phyloP scores from a whole-genome alignment of 2,888 invertebrate species.

The Lithodes maja region DNA sequence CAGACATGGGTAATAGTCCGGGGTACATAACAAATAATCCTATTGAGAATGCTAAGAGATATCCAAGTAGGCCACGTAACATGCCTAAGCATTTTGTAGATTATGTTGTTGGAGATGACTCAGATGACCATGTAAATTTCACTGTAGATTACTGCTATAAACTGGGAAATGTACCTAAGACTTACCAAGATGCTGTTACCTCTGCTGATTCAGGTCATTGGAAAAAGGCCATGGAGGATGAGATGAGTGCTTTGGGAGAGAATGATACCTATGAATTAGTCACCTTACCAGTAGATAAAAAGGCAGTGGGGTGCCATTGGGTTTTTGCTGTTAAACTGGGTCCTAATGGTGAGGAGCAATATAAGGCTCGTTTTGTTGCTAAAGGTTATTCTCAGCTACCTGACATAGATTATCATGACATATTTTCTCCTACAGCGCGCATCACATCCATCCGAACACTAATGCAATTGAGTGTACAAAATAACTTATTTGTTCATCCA shows the following conservation, averaged over 20 bases:
- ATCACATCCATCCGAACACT: conserved; percentile 26
- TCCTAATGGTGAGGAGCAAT: not conserved
- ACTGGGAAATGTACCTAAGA: not conserved
- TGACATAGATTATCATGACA: conserved; percentile 24
- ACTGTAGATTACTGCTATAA: not conserved
- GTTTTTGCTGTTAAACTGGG: not conserved
- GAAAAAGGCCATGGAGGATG: conserved; percentile 6
- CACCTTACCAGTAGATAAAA: not conserved
- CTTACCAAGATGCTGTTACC: not conserved
- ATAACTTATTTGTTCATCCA: not conserved
- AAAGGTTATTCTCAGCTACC: conserved; percentile 38
- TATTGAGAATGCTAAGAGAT: not conserved
- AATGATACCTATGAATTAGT: conserved; percentile 12
- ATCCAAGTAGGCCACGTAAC: not conserved
- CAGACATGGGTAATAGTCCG: not conserved
- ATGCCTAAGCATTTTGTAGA: conserved; percentile 14
- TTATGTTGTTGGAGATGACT: not conserved
- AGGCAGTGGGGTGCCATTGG: conserved; percentile 22
- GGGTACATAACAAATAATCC: not conserved
- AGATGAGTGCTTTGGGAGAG: not conserved
- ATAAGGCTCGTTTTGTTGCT: conserved; percentile 36
- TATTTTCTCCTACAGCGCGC: conserved; percentile 17
- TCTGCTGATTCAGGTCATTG: not conserved
- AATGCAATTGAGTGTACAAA: conserved; percentile 9
- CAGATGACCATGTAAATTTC: not conserved